A percentile compares a stretch with the other conserved stretches of the same genome.
Conservation (phyloP, 1,140 invertebrate genomes). For the Glomeris maerens region DNA sequence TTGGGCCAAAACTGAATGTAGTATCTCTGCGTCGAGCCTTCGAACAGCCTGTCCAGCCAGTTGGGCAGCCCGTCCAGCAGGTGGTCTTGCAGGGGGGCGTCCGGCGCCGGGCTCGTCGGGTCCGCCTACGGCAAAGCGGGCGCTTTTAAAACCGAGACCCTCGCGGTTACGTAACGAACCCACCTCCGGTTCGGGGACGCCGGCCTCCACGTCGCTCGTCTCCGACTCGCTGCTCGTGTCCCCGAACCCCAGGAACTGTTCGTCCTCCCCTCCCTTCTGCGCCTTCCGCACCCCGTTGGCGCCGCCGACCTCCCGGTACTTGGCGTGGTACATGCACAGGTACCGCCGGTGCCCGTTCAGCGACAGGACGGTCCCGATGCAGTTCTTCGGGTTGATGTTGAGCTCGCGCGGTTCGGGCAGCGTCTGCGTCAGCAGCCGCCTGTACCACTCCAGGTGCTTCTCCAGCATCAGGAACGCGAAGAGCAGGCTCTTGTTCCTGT, state of each 20-base stretch:
- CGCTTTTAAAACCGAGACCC: too few species aligned
- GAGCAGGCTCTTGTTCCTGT: slow-evolving; percentile 77
- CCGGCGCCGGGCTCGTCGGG: not conserved
- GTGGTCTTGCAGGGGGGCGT: slow-evolving; percentile 42
- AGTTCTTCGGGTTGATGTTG: slow-evolving; percentile 89
- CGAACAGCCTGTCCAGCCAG: slow-evolving; percentile 91
- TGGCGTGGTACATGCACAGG: slow-evolving; percentile 97
- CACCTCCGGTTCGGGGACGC: not conserved
- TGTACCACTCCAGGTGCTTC: slow-evolving; percentile 81
- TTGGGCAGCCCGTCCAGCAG: slow-evolving; percentile 81
- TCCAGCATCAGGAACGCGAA: slow-evolving; percentile 87
- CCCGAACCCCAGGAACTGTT: slow-evolving; percentile 23
- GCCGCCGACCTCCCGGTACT: slow-evolving; percentile 63
- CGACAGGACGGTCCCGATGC: slow-evolving; percentile 89
- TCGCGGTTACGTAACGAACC: not conserved
- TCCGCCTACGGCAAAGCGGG: not conserved
- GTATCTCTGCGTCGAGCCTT: slow-evolving; percentile 85
- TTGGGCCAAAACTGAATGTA: slow-evolving; percentile 90
- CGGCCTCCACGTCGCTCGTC: not conserved
- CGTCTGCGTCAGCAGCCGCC: slow-evolving; percentile 67
- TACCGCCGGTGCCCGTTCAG: slow-evolving; percentile 92
- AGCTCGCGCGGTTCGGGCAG: slow-evolving; percentile 63
- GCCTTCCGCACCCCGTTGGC: too few species aligned
- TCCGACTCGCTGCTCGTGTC: not conserved
- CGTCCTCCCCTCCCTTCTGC: slow-evolving; percentile 20